Evolutionary conservation across 2,797 vertebrate species (phyloP).

Genomic region (Tauraco hartlaubi): DNA sequence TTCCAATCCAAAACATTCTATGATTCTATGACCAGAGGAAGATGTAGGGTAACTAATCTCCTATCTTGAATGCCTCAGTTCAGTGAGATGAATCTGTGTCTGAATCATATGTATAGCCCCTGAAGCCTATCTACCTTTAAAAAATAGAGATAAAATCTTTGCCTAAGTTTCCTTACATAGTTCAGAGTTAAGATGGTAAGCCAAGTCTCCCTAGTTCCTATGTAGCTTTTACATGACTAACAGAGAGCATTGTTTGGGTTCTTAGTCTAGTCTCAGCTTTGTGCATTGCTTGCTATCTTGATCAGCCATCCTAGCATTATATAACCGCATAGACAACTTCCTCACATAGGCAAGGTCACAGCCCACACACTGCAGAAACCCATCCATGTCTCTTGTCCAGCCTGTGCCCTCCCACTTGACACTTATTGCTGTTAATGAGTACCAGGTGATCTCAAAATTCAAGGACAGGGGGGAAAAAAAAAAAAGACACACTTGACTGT

Average conservation of each 20-base stretch:
- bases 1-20: no score
- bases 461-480: background rate
- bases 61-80: background rate
- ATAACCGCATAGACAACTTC: background rate
- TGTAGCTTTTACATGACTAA: background rate
- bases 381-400: background rate
- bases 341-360: background rate
- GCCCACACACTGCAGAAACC: background rate
- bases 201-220: background rate
- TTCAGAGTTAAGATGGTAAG: background rate
- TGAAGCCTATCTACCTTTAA: background rate
- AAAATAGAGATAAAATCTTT: background rate
- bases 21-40: background rate
- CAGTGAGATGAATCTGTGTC: background rate
- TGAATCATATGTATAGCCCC: background rate
- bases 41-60: background rate
- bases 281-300: background rate
- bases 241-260: background rate
- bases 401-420: background rate
- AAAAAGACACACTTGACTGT: background rate
- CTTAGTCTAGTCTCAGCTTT: background rate
- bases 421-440: background rate
- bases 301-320: background rate
- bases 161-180: background rate
- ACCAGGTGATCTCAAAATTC: background rate